Percentiles rank a stretch among this genome's conserved stretches.
These are phyloP conservation scores for Serinus canaria DNA, from an alignment of 2,113 vertebrate genomes.

Conservation along the genomic window DNA sequence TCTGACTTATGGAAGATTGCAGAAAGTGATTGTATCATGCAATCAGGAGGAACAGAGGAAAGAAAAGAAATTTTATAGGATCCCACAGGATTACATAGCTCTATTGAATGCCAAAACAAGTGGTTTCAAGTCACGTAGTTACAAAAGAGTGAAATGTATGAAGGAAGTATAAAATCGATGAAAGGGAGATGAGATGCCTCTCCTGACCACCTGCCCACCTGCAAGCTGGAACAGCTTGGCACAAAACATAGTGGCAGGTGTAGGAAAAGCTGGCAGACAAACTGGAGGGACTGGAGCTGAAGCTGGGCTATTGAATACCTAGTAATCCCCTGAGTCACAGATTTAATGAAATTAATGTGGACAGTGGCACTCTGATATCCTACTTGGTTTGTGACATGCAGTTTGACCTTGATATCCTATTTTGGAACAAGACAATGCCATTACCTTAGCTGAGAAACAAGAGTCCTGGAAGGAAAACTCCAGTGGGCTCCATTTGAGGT, in stretches of 20 bases:
- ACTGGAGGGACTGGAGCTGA: neutral
- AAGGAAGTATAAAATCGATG: neutral
- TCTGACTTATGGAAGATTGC: neutral
- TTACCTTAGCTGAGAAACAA: neutral
- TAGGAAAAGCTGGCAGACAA: neutral
- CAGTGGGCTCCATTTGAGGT: neutral
- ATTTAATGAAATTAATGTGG: neutral
- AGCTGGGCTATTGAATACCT: neutral
- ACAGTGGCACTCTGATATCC: neutral
- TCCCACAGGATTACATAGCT: neutral
- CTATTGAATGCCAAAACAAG: neutral
- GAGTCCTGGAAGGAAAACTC: neutral
- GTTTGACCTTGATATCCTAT: neutral
- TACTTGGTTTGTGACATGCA: neutral
- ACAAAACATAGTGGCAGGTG: neutral
- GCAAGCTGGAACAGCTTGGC: neutral
- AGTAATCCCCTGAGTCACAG: neutral
- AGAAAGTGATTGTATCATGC: neutral
- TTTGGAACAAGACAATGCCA: neutral
- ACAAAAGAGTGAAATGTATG: neutral
- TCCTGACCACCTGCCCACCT: neutral
- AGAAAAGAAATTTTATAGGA: neutral
- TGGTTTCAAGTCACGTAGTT: neutral
- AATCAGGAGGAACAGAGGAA: neutral
- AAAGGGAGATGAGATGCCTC: neutral